These are phyloP conservation scores for Zoroaster sp. DNA, from an alignment of 53 echinoderm and acorn worm genomes.

Conservation along the genomic window DNA sequence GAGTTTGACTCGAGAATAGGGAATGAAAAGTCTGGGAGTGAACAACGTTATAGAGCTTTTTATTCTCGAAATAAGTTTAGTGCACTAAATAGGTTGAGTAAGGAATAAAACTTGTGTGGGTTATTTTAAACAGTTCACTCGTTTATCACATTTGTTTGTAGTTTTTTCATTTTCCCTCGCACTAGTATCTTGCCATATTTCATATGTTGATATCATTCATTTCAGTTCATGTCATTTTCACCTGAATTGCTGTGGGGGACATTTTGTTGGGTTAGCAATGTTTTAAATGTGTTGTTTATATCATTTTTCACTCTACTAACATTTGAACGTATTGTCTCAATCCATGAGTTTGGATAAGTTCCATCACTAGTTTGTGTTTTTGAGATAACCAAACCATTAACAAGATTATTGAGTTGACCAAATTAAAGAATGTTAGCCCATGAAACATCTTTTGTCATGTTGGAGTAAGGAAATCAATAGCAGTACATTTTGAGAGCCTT, in stretches of 20 bases:
- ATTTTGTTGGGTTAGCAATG: not conserved
- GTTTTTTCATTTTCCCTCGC: not conserved
- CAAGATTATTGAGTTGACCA: no score
- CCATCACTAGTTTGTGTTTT: not conserved
- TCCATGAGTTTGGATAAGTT: not conserved
- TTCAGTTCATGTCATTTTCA: slow-evolving; percentile 17
- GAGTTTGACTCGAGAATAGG: slow-evolving; percentile 5
- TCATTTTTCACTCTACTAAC: not conserved
- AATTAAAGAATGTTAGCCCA: no score
- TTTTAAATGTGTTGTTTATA: not conserved
- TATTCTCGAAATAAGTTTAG: not conserved
- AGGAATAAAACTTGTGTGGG: not conserved
- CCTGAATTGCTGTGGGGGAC: not conserved
- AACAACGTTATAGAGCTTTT: not conserved
- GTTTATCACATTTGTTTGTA: no score
- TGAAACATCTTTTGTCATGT: no score
- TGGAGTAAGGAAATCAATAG: no score
- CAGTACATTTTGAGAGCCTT: no score
- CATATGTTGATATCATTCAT: not conserved
- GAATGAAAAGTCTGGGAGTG: not conserved
- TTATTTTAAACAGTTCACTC: no score
- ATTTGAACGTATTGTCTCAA: not conserved
- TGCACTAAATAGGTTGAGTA: no score
- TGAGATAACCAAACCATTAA: not conserved
- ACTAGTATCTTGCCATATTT: not conserved